These are phyloP conservation scores for Nemotelus pantherinus DNA, from an alignment of 2,888 invertebrate genomes.

Conservation along the genomic window DNA sequence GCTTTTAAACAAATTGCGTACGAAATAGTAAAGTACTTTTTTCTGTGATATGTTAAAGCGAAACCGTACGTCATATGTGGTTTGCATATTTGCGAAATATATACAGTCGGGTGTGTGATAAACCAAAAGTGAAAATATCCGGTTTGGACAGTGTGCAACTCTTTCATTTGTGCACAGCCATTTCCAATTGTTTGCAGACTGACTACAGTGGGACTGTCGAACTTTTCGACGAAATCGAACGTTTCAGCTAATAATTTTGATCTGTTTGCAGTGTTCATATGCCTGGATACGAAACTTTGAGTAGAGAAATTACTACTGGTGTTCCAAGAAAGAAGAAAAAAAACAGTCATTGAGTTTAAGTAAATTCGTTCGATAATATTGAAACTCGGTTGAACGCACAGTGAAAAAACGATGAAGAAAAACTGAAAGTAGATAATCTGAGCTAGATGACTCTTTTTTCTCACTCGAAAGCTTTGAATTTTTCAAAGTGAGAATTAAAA, in stretches of 20 bases:
- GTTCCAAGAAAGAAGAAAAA: not conserved
- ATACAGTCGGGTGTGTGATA: not conserved
- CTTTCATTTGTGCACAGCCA: slow-evolving; percentile 25
- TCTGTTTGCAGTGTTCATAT: not conserved
- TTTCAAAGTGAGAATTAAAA: too few species aligned
- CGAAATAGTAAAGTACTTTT: not conserved
- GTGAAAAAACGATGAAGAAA: not conserved
- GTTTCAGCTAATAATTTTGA: not conserved
- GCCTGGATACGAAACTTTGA: not conserved
- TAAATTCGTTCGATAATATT: slow-evolving; percentile 3
- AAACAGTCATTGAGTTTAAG: not conserved
- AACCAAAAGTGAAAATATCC: slow-evolving; percentile 48
- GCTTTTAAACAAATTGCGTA: not conserved
- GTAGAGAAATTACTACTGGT: slow-evolving; percentile 6
- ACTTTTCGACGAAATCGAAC: not conserved
- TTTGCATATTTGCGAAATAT: too few species aligned
- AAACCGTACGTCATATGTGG: not conserved
- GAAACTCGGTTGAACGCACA: not conserved
- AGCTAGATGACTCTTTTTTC: slow-evolving; percentile 1
- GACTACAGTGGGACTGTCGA: not conserved
- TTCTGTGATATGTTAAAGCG: too few species aligned
- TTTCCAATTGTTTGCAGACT: slow-evolving; percentile 9
- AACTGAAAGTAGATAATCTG: not conserved
- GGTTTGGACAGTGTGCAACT: slow-evolving; percentile 35
- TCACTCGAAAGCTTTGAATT: too few species aligned